Percentiles rank a stretch among this genome's conserved stretches.
These are phyloP conservation scores for Scomber colias DNA, from an alignment of 2,113 vertebrate genomes.

Conservation along the genomic window DNA sequence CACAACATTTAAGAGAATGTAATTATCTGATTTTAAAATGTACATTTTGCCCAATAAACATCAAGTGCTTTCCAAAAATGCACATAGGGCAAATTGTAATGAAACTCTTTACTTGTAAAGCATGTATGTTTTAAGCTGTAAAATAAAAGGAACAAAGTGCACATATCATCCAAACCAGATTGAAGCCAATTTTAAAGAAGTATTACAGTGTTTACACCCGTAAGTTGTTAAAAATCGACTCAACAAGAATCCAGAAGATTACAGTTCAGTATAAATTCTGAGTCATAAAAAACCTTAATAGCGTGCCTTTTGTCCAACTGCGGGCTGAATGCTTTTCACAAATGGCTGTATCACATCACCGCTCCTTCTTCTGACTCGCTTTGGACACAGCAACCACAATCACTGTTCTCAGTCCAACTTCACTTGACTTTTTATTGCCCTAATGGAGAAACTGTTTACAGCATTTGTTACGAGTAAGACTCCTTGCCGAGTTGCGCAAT, in stretches of 20 bases:
- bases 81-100: neutral
- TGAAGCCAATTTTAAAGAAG: constrained; percentile 30
- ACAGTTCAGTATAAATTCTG: constrained; percentile 39
- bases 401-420: constrained; percentile 41
- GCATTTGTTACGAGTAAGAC: constrained; percentile 20
- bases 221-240: constrained; percentile 42
- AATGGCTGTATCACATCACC: constrained; percentile 66
- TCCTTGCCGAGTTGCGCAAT: neutral
- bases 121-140: constrained; percentile 15
- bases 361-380: constrained; percentile 42
- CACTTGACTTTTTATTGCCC: constrained; percentile 50
- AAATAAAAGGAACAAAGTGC: constrained; percentile 27
- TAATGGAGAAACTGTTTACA: constrained; percentile 60
- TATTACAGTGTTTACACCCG: constrained; percentile 25
- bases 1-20: neutral
- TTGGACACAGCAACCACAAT: constrained; percentile 33
- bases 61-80: neutral
- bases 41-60: constrained; percentile 13
- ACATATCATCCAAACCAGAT: neutral
- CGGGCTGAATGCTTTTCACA: constrained; percentile 58
- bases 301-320: constrained; percentile 51
- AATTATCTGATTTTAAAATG: constrained; percentile 15
- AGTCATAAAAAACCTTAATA: constrained; percentile 25
- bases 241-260: constrained; percentile 40
- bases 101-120: constrained; percentile 2